phyloP scores from a whole-genome alignment of 2,797 vertebrate genomes.

The Alectoris magna region DNA sequence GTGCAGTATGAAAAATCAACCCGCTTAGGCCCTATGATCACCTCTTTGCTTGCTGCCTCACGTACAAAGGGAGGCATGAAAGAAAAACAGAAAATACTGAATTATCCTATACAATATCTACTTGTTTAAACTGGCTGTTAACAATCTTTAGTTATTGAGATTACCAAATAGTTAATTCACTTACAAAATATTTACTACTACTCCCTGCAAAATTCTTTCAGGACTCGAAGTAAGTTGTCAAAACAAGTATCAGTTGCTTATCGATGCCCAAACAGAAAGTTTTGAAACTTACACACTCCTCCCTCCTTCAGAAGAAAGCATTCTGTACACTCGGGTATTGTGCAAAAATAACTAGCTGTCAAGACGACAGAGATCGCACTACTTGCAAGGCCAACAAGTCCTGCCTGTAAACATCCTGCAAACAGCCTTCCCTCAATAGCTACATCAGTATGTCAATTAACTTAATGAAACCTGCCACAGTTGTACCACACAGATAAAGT shows the following conservation, averaged over 20 bases:
- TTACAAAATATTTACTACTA: not conserved
- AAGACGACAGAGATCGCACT: not conserved
- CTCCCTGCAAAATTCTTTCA: not conserved
- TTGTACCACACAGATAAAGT: not conserved
- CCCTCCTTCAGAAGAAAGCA: not conserved
- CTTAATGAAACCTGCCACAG: not conserved
- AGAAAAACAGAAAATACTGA: not conserved
- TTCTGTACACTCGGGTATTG: not conserved
- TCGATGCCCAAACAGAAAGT: not conserved
- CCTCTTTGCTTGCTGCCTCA: not conserved
- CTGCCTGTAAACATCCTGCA: not conserved
- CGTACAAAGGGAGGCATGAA: not conserved
- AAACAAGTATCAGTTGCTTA: not conserved
- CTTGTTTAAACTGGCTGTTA: not conserved
- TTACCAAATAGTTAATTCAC: not conserved
- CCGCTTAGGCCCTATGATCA: not conserved
- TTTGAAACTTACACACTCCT: not conserved
- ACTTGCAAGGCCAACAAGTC: not conserved
- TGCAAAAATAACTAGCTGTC: not conserved
- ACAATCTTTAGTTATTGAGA: not conserved
- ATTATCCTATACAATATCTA: fast-evolving
- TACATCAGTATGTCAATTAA: not conserved
- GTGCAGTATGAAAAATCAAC: not conserved
- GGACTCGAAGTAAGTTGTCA: not conserved
- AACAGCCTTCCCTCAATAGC: not conserved